phyloP scores from a whole-genome alignment of 1,140 invertebrate species.

The Chelonus insularis region DNA sequence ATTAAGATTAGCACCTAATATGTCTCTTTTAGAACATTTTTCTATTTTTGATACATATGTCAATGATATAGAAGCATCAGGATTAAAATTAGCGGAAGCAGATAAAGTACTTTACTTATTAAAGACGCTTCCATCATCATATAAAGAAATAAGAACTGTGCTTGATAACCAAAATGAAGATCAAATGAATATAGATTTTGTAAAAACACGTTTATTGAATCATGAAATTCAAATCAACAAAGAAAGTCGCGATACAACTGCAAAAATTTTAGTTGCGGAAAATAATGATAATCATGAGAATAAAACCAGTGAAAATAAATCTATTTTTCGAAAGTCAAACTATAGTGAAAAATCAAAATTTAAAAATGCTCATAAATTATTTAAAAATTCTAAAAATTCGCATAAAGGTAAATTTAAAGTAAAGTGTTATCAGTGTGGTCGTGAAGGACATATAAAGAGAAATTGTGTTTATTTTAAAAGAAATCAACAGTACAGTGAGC shows the following conservation, averaged over 20 bases:
- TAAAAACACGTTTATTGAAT: conserved; percentile 37
- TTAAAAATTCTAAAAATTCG: conserved; percentile 1
- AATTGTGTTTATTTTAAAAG: not conserved
- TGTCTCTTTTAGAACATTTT: conserved; percentile 44
- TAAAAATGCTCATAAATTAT: conserved; percentile 12
- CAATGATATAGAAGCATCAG: conserved; percentile 25
- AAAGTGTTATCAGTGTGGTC: conserved; percentile 19
- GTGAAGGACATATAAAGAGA: conserved; percentile 9
- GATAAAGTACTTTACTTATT: conserved; percentile 6
- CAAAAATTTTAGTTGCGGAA: not conserved
- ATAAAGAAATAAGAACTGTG: conserved; percentile 31
- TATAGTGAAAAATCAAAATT: not conserved
- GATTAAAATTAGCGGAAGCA: conserved; percentile 6
- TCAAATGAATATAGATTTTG: conserved; percentile 32
- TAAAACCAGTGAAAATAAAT: not conserved
- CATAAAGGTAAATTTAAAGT: conserved; percentile 19
- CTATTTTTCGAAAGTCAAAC: not conserved
- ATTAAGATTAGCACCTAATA: conserved; percentile 49
- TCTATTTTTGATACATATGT: conserved; percentile 49
- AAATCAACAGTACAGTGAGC: not conserved
- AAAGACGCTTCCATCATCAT: conserved; percentile 24
- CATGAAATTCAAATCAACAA: conserved; percentile 32
- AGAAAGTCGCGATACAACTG: conserved; percentile 11
- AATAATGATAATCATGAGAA: not conserved
- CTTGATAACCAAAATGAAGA: conserved; percentile 35